Percentiles rank a stretch among this genome's conserved stretches.
phyloP scores from a whole-genome alignment of 2,888 invertebrate species.

The Chrysina gloriosa region DNA sequence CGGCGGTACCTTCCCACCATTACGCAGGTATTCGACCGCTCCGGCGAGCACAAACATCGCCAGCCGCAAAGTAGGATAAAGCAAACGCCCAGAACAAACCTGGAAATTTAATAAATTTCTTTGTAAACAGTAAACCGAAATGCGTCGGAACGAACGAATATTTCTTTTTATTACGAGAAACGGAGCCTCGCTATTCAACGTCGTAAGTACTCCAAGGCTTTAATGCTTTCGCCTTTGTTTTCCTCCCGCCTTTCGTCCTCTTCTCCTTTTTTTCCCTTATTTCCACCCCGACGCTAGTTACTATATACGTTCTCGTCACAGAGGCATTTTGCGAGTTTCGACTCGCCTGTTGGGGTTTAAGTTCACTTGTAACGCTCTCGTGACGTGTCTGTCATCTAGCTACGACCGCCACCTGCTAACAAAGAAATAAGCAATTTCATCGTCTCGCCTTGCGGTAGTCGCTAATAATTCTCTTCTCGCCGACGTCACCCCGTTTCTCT shows the following conservation, averaged over 20 bases:
- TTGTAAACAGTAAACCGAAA: constrained; percentile 52
- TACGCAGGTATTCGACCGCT: constrained; percentile 45
- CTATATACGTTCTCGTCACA: not conserved
- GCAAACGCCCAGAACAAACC: constrained; percentile 52
- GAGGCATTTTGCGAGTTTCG: not conserved
- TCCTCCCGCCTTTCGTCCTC: not conserved
- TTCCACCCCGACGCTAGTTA: not conserved
- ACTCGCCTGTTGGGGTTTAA: not conserved
- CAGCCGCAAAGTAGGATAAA: constrained; percentile 51
- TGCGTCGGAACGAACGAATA: constrained; percentile 45
- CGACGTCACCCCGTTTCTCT: no score
- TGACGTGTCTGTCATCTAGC: constrained; percentile 21
- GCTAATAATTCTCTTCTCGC: constrained; percentile 41
- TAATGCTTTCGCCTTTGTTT: constrained; percentile 33
- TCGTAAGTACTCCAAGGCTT: constrained; percentile 34
- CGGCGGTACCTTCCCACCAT: constrained; percentile 7
- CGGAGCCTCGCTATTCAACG: constrained; percentile 12
- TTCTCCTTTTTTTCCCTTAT: constrained; percentile 2
- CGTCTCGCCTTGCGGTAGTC: not conserved
- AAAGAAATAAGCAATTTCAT: constrained; percentile 43
- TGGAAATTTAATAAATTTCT: constrained; percentile 54
- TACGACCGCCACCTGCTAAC: constrained; percentile 20
- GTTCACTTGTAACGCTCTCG: constrained; percentile 16
- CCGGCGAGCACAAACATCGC: constrained; percentile 50
- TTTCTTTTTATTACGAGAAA: constrained; percentile 45